Conservation (phyloP, 2,797 vertebrate genomes). For the Lates japonicus region DNA sequence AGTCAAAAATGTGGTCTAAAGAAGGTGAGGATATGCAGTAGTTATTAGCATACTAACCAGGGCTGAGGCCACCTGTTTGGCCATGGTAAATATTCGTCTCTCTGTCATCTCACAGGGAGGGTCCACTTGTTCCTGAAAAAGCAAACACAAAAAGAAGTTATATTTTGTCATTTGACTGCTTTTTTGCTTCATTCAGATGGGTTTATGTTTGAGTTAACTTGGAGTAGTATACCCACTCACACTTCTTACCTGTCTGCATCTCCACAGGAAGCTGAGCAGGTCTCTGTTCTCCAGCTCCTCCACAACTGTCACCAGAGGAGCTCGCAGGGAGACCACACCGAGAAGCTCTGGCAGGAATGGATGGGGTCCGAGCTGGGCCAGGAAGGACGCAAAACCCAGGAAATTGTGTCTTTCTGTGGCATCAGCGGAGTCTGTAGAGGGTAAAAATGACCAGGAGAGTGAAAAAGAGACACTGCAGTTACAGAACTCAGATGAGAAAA, state of each 20-base stretch:
- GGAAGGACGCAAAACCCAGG: slow-evolving; percentile 91
- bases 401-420: slow-evolving; percentile 88
- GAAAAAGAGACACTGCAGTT: background rate
- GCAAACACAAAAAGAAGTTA: background rate
- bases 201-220: background rate
- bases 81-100: slow-evolving; percentile 90
- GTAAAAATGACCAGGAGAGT: background rate
- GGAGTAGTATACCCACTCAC: background rate
- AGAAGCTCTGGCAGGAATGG: slow-evolving; percentile 91
- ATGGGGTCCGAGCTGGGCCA: slow-evolving; percentile 90
- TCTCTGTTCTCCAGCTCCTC: slow-evolving; percentile 91
- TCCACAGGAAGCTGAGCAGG: slow-evolving; percentile 93
- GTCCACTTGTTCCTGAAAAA: slow-evolving; percentile 84
- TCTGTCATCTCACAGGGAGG: slow-evolving; percentile 92
- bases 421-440: slow-evolving; percentile 82
- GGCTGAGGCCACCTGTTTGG: slow-evolving; percentile 90
- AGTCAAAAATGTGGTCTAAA: slow-evolving; percentile 9
- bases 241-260: slow-evolving; percentile 84
- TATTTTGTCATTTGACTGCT: background rate
- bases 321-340: slow-evolving; percentile 89
- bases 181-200: background rate
- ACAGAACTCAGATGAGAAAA: background rate
- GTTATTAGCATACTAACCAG: slow-evolving; percentile 87
- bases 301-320: slow-evolving; percentile 91
- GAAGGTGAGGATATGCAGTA: background rate